Evolutionary conservation across 2,797 vertebrate species (phyloP), one percentile per base, ranked within the genome.

Genomic region (Poecilia picta): DNA sequence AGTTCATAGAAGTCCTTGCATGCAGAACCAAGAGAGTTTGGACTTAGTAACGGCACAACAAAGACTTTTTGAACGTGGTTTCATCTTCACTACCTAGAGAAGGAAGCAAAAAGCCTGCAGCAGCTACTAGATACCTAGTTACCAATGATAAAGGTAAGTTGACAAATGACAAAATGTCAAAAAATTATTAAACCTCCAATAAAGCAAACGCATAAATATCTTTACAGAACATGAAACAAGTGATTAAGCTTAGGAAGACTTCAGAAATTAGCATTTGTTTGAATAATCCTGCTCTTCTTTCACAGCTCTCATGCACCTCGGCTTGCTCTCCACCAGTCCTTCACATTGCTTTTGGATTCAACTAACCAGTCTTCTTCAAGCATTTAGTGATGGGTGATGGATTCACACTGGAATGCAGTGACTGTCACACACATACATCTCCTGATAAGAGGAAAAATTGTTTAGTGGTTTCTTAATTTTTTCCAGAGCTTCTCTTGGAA

Each of bases 381-480:
- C 41, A n/a, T 45, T 70, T 45, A 43, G 41, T 71, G 68, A n/a
- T 28, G 68, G 41, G 28, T 45, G 51, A 53, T 71, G 6, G n/a
- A 45, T 3, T 8, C 41, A 45, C 41, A 16, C 25, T 45, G 43
- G 68, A 71, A 45, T 28, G 41, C 25, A 46, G 45, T 71, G 43
- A 46, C 68, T 71, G 43, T 46, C 41, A 43, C 20, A 43, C 39
- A 43, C 36, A 13, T 45, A 46, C 5, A 45, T 13, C n/a, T 46
- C 25, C 25, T 71, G 68, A 45, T 45, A 28, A 0, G 12, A 43
- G 23, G n/a, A 28, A 71, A 43, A 71, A n/a, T 28, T 15, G 25
- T 45, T 23, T 13, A 71, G 68, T 71, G 68, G 68, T 71, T 71
- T 71, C 68, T 45, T 46, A 45, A 71, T 71, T 71, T 71, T 46